Percentiles rank a stretch among this genome's conserved stretches.
Evolutionary conservation across 2,888 invertebrate species (phyloP).

Genomic region (Noctuana brunneofusca): DNA sequence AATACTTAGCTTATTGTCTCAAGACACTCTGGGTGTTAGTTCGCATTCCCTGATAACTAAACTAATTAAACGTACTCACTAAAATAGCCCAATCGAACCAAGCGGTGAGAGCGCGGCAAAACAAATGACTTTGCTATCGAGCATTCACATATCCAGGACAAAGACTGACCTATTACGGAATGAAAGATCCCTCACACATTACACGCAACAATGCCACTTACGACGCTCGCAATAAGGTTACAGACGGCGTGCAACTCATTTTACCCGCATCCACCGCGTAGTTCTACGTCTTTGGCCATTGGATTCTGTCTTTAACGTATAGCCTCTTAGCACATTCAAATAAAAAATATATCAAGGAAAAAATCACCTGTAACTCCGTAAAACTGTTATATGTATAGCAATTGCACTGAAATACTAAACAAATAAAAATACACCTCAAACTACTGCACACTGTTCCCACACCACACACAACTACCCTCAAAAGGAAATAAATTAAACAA

Average conservation of each 20-base stretch:
- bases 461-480: slow-evolving; percentile 24
- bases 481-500: not conserved
- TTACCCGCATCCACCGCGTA: not conserved
- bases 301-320: slow-evolving; percentile 19
- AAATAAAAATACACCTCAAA: not conserved
- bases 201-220: not conserved
- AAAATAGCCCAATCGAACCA: slow-evolving; percentile 22
- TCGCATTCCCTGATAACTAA: slow-evolving; percentile 70
- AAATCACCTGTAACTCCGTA: not conserved
- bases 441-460: slow-evolving; percentile 17
- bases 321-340: slow-evolving; percentile 30
- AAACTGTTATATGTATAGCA: not conserved
- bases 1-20: slow-evolving; percentile 77
- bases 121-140: not conserved
- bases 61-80: slow-evolving; percentile 50
- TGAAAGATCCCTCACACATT: not conserved
- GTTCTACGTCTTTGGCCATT: slow-evolving; percentile 5
- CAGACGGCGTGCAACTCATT: not conserved
- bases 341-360: not conserved
- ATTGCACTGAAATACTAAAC: slow-evolving; percentile 14
- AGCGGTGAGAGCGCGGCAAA: slow-evolving; percentile 12
- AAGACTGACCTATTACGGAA: not conserved
- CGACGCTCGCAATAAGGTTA: not conserved
- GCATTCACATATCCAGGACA: not conserved
- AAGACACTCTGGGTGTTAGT: slow-evolving; percentile 74